Base-by-base conservation (phyloP, 2,888 invertebrate genomes). In the Eupithecia dodoneata region DNA sequence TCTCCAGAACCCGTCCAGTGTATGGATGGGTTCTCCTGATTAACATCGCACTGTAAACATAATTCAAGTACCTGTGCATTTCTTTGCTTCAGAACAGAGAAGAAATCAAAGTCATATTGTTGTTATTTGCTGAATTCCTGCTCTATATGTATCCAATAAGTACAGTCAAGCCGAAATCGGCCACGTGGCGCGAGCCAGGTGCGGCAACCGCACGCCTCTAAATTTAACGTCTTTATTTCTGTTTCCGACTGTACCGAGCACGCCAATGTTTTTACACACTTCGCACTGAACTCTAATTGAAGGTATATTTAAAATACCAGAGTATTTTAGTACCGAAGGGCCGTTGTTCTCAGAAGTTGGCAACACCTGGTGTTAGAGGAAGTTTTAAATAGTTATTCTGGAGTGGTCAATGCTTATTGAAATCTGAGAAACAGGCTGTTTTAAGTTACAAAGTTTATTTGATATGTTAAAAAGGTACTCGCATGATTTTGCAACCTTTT, bases 201-300 rank as follows among this genome's bases (percentile, higher is more conserved):
- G 94, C 90, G 86, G 88, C 86, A 85, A 93, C 94, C 94, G 90
- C 94, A 90, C 89, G 88, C 85, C 91, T 91, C 94, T 94, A 94
- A 93, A 94, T 94, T 93, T 94, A 94, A 92, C 94, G 89, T 93
- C 93, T 94, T 94, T 94, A 94, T 94, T 94, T 93, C 92, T 93
- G 89, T 93, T 92, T 86, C 87, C 83, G 93, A 92, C 90, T 91
- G 92, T 93, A 92, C 92, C 84, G 83, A 79, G 81, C 79, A 79
- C 73, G 42, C 77, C 79, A 76, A 82, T 83, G 83, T 84, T 84
- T 83, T 83, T 82, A 84, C 81, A 78, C 81, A 77, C 79, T 80
- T 80, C 80, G 80, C 80, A 75, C 76, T 71, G 76, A 79, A 76
- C 80, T 82, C 78, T 82, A 81, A 81, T 81, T 81, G 81, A 74